Evolutionary conservation across 2,113 vertebrate species (phyloP).

Genomic region (Micromys minutus): DNA sequence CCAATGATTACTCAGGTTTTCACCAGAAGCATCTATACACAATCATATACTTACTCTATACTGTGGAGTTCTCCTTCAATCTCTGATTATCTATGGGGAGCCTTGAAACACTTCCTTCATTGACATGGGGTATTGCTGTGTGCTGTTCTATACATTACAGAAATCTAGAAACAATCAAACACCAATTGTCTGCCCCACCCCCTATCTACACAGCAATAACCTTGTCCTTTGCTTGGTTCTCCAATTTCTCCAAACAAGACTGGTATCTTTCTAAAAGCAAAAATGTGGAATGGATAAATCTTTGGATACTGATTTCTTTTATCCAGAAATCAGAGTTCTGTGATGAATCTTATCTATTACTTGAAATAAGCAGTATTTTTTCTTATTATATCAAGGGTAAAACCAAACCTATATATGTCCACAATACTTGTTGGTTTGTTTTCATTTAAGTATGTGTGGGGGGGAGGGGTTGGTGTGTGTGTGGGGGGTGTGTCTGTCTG

Average conservation of each 20-base stretch:
- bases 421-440: background rate
- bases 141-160: background rate
- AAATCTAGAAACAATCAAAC: background rate
- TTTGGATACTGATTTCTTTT: background rate
- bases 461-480: no score
- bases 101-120: background rate
- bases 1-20: background rate
- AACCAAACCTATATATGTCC: background rate
- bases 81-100: no score
- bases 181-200: background rate
- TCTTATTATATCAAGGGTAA: background rate
- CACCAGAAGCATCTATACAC: background rate
- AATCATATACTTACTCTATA: background rate
- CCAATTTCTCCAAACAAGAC: fast-evolving
- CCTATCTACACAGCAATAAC: background rate
- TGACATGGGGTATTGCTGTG: no score
- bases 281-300: background rate
- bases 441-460: background rate
- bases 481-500: background rate
- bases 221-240: background rate
- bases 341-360: background rate
- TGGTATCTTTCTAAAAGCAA: fast-evolving
- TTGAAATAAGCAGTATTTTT: background rate
- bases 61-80: fast-evolving
- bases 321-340: background rate